A percentile compares a stretch with the other conserved stretches of the same genome.
phyloP scores from a whole-genome alignment of 2,888 invertebrate species.

The Drosophila basisetae region DNA sequence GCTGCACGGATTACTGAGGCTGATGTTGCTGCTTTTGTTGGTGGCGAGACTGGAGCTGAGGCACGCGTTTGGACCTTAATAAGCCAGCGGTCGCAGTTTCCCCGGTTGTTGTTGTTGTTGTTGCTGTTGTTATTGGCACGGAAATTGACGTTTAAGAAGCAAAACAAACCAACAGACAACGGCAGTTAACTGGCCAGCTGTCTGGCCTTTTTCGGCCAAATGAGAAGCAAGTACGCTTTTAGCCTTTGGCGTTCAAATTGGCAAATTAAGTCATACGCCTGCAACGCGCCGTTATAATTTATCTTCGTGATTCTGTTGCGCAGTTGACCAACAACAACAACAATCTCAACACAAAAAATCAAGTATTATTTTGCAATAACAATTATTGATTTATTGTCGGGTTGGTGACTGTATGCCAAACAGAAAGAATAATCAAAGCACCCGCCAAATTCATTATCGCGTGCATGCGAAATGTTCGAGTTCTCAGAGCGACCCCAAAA shows the following conservation, averaged over 20 bases:
- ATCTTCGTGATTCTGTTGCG: conserved; percentile 45
- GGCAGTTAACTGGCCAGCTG: conserved; percentile 59
- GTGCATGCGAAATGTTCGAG: conserved; percentile 61
- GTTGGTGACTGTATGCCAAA: conserved; percentile 49
- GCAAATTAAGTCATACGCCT: conserved; percentile 82
- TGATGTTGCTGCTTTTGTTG: conserved; percentile 25
- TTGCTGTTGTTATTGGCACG: conserved; percentile 58
- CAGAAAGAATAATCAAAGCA: conserved; percentile 58
- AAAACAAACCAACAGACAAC: neutral
- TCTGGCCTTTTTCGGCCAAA: conserved; percentile 75
- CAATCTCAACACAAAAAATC: conserved; percentile 9
- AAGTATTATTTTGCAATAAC: conserved; percentile 74
- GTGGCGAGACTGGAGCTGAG: conserved; percentile 22
- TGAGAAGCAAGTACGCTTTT: conserved; percentile 67
- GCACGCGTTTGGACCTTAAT: conserved; percentile 78
- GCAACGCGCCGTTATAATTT: conserved; percentile 71
- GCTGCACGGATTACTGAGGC: conserved; percentile 43
- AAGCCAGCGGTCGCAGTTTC: conserved; percentile 54
- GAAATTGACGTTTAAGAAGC: conserved; percentile 76
- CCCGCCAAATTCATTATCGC: conserved; percentile 71
- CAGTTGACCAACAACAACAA: conserved; percentile 5
- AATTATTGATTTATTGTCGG: conserved; percentile 79
- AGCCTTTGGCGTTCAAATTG: conserved; percentile 79
- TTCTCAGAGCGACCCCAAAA: conserved; percentile 38
- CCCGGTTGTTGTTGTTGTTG: conserved; percentile 28